Conservation (phyloP, 2,888 invertebrate genomes). For the Cephus pygmeus region DNA sequence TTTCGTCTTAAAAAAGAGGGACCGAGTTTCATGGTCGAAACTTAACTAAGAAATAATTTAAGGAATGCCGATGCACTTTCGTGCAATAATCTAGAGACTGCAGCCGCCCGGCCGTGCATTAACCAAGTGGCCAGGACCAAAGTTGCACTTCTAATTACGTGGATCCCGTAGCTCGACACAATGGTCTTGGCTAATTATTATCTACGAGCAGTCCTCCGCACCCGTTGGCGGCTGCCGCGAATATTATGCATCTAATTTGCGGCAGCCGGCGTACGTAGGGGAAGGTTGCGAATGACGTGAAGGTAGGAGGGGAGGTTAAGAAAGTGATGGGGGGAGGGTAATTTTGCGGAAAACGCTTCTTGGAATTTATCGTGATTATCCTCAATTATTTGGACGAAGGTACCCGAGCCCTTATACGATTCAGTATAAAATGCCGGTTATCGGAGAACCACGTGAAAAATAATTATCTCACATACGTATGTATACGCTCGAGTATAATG, state of each 20-base stretch:
- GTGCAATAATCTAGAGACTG: background rate
- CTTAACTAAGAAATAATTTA: background rate
- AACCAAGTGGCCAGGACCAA: constrained; percentile 13
- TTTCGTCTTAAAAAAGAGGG: background rate
- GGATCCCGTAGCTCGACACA: constrained; percentile 14
- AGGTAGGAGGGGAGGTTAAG: background rate
- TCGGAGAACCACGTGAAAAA: background rate
- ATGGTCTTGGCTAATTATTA: constrained; percentile 28
- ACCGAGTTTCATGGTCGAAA: background rate
- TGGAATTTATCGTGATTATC: background rate
- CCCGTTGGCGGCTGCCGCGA: constrained; percentile 25
- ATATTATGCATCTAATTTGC: constrained; percentile 30
- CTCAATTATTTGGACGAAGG: background rate
- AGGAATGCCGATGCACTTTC: background rate
- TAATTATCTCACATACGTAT: too few species aligned
- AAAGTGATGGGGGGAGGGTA: background rate
- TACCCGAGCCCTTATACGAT: background rate
- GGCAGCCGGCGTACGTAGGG: constrained; percentile 17
- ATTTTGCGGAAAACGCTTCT: background rate
- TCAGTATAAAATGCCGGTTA: background rate
- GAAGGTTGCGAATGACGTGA: background rate
- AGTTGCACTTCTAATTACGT: constrained; percentile 28
- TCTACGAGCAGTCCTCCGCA: constrained; percentile 24
- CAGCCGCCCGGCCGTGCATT: background rate
- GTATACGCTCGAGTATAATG: background rate